Base-by-base conservation (phyloP, 1,140 invertebrate genomes). In the Plutomurus gul region DNA sequence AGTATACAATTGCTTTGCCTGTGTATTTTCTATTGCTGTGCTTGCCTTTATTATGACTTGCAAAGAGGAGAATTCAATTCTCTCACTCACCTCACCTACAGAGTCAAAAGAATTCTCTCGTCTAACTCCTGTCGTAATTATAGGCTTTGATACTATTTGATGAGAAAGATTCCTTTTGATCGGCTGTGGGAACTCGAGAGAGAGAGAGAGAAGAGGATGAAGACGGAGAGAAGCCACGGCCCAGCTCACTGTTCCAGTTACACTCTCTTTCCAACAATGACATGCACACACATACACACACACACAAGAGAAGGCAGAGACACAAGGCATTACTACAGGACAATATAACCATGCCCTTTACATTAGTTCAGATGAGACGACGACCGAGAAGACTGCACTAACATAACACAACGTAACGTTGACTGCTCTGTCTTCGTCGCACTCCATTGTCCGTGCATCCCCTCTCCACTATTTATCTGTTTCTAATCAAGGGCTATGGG, bases 401-500 rank as follows among this genome's bases (percentile, higher is more conserved):
- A n/a, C n/a, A n/a, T n/a, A n/a, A n/a, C n/a, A n/a, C n/a, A n/a
- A n/a, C n/a, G n/a, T n/a, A n/a, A n/a, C n/a, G n/a, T n/a, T n/a
- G n/a, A n/a, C n/a, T n/a, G n/a, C n/a, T n/a, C n/a, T n/a, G n/a
- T n/a, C n/a, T n/a, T n/a, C n/a, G n/a, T 51, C 43, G n/a, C 20
- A 47, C 25, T 30, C 56, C 36, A 65, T 65, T 65, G 51, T 60
- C 51, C 25, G 1, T 43, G n/a, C 18, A 22, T 73, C 20, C 27
- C 70, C 40, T 39, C 25, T 39, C 39, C 4, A 27, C 36, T 6
- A 72, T 72, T 46, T 43, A 73, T 73, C 37, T 65, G 30, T 65
- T 65, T 65, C 76, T 78, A 78, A 78, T 78, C 60, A 73, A 78
- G 76, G 76, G 76, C 60, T 78, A 47, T 46, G 70, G 70, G 70